A percentile compares a stretch with the other conserved stretches of the same genome.
phyloP scores from a whole-genome alignment of 1,140 invertebrate species.

The Radopholus similis region DNA sequence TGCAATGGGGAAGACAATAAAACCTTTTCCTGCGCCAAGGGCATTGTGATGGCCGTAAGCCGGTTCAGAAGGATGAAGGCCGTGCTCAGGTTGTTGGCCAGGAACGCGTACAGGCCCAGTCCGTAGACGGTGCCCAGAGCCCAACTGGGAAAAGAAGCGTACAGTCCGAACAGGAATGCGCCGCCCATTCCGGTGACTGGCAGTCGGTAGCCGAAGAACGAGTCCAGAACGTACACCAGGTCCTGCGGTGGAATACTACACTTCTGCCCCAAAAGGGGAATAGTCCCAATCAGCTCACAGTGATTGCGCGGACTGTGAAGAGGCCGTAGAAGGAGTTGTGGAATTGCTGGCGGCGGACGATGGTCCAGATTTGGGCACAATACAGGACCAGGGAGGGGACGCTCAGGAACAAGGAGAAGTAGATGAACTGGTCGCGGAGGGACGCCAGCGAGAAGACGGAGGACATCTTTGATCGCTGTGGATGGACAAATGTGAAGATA shows the following conservation, averaged over 20 bases:
- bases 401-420: background rate
- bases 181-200: too few species aligned
- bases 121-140: background rate
- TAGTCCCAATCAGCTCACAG: background rate
- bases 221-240: background rate
- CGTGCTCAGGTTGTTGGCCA: background rate
- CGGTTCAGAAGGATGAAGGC: constrained; percentile 1
- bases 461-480: too few species aligned
- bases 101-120: background rate
- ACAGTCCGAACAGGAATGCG: background rate
- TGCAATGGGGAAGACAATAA: too few species aligned
- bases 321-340: background rate
- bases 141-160: background rate
- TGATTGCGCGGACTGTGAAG: background rate
- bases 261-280: background rate
- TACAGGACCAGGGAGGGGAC: too few species aligned
- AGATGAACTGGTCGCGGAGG: background rate
- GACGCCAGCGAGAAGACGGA: too few species aligned
- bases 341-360: too few species aligned
- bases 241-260: background rate
- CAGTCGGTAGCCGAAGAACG: background rate
- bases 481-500: too few species aligned
- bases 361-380: too few species aligned
- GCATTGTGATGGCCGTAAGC: background rate
- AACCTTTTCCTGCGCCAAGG: background rate